Conservation (phyloP, 2,113 vertebrate genomes). For the Nymphicus hollandicus region DNA sequence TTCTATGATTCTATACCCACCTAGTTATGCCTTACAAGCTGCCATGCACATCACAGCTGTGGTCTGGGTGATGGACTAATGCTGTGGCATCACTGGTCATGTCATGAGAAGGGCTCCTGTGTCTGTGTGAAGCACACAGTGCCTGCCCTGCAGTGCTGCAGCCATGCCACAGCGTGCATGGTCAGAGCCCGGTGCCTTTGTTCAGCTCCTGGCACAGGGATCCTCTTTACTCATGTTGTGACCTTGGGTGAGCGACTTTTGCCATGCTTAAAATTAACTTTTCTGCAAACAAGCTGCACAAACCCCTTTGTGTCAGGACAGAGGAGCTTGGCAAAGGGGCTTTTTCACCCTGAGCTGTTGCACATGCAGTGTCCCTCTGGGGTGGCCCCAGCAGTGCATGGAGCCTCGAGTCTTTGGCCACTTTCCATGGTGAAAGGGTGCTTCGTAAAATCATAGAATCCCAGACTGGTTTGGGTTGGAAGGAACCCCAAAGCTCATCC, state of each 20-base stretch:
- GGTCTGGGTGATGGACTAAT: neutral
- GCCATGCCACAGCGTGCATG: neutral
- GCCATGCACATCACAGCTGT: fast-evolving
- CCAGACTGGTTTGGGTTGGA: neutral
- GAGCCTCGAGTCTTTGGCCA: fast-evolving
- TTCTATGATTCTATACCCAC: neutral
- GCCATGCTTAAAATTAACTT: neutral
- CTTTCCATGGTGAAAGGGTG: neutral
- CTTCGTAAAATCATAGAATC: neutral
- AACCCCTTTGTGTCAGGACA: neutral
- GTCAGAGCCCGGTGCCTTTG: neutral
- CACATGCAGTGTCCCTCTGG: fast-evolving
- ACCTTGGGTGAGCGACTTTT: neutral
- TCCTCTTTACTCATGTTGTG: neutral
- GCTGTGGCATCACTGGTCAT: neutral
- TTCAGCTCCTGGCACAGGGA: neutral
- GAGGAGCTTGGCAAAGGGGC: fast-evolving
- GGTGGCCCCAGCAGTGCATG: fast-evolving
- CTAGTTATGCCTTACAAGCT: fast-evolving
- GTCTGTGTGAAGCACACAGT: fast-evolving
- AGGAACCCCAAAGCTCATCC: neutral
- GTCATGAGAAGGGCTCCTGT: neutral
- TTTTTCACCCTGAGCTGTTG: neutral
- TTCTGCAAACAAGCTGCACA: neutral
- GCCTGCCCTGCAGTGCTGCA: neutral